Evolutionary conservation across 2,888 invertebrate species (phyloP).

Genomic region (Melieria picta): DNA sequence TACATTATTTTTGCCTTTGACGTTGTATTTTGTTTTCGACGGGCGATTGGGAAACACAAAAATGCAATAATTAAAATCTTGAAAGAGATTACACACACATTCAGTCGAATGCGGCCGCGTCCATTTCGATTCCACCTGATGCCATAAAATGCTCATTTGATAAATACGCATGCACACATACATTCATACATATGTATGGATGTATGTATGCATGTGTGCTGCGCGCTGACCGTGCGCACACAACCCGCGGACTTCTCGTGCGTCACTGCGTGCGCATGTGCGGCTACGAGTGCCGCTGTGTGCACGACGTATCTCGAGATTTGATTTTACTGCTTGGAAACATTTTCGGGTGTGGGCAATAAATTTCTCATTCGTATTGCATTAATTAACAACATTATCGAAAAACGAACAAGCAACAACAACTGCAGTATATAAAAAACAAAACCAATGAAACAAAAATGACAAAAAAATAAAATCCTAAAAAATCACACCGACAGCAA

Average conservation of each 20-base stretch:
- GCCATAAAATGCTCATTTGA: slow-evolving; percentile 10
- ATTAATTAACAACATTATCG: slow-evolving; percentile 61
- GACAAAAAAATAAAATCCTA: neutral
- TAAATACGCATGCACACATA: neutral
- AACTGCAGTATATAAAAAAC: neutral
- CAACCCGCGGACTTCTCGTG: neutral
- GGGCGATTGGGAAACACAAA: too few relatives aligned
- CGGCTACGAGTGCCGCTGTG: too few relatives aligned
- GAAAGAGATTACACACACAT: neutral
- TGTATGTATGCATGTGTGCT: neutral
- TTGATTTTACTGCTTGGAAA: slow-evolving; percentile 33
- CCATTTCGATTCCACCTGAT: slow-evolving; percentile 9
- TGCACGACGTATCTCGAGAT: slow-evolving; percentile 30
- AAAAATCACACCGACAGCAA: neutral
- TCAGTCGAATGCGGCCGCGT: neutral
- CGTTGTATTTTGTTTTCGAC: too few relatives aligned
- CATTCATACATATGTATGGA: neutral
- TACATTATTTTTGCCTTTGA: too few relatives aligned
- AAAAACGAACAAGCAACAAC: slow-evolving; percentile 1
- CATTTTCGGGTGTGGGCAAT: slow-evolving; percentile 61
- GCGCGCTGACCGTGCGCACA: neutral
- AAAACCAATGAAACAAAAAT: neutral
- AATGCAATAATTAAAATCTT: too few relatives aligned
- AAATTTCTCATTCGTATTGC: slow-evolving; percentile 63
- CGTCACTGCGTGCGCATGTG: too few relatives aligned